Percentiles rank a stretch among this genome's conserved stretches.
These are phyloP conservation scores for Caenorhabditis becei DNA, from an alignment of 2,888 invertebrate species.

Conservation along the genomic window DNA sequence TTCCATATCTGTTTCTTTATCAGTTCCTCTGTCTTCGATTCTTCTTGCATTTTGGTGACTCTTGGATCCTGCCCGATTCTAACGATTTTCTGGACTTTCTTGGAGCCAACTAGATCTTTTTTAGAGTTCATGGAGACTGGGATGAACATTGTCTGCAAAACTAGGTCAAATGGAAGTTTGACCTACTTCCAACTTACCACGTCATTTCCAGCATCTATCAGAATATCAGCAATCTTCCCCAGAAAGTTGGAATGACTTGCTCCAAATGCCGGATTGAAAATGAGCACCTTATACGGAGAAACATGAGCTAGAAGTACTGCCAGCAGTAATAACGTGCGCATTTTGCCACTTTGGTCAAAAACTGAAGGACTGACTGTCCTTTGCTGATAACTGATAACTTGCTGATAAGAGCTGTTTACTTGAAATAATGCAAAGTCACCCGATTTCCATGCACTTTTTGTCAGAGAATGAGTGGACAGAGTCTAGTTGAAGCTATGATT, in stretches of 20 bases:
- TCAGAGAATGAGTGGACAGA: no score
- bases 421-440: no score
- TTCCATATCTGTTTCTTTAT: conserved; percentile 40
- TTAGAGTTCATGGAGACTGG: conserved; percentile 39
- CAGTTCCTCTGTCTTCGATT: conserved; percentile 20
- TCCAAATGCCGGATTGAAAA: conserved; percentile 63
- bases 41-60: conserved; percentile 24
- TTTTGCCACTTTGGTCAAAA: no score
- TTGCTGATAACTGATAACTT: no score
- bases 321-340: no score
- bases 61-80: conserved; percentile 42
- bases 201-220: conserved; percentile 65
- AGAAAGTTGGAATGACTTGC: conserved; percentile 63
- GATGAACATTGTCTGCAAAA: conserved; percentile 59
- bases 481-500: no score
- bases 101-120: conserved; percentile 47
- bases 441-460: no score
- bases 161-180: no score
- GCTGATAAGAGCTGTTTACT: no score
- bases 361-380: no score
- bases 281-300: conserved; percentile 57
- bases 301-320: background rate
- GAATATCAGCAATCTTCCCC: conserved; percentile 65
- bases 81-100: conserved; percentile 45
- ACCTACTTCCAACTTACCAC: no score